Evolutionary conservation across 2,888 invertebrate genomes (phyloP).

Genomic region (Spisula subtruncata): DNA sequence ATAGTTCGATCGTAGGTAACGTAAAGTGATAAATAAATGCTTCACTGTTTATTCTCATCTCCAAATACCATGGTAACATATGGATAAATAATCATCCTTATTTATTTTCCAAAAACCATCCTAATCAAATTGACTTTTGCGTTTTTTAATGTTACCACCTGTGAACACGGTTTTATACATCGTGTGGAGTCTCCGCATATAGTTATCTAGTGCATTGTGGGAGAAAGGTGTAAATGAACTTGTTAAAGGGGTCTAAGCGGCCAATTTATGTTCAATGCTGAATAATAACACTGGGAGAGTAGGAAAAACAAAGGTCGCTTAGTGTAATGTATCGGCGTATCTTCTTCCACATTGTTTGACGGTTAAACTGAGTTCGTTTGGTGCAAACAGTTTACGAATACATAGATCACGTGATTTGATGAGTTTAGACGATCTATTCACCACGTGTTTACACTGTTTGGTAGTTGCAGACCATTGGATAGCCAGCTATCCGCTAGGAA

Average conservation of each 20-base stretch:
- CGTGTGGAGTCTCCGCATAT: conserved; percentile 51
- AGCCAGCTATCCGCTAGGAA: not conserved
- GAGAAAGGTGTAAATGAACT: not conserved
- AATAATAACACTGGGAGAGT: not conserved
- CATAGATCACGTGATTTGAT: too few species aligned
- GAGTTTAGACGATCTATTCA: too few species aligned
- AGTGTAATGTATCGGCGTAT: not conserved
- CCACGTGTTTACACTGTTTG: not conserved
- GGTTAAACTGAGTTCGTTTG: too few species aligned
- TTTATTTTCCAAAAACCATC: conserved; percentile 56
- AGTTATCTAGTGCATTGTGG: not conserved
- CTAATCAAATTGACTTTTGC: conserved; percentile 42
- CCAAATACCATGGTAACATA: conserved; percentile 35
- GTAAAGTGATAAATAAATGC: not conserved
- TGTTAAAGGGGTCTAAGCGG: not conserved
- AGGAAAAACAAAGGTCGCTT: not conserved
- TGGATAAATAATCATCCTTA: conserved; percentile 59
- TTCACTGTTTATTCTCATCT: conserved; percentile 25
- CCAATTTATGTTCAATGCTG: not conserved
- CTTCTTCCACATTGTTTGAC: not conserved
- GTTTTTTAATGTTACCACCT: conserved; percentile 45
- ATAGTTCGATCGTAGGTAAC: not conserved
- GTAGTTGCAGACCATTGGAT: not conserved
- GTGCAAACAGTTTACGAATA: too few species aligned
- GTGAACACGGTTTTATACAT: conserved; percentile 28